Evolutionary conservation across 2,113 vertebrate species (phyloP).

Genomic region (Diphyllodes magnificus): DNA sequence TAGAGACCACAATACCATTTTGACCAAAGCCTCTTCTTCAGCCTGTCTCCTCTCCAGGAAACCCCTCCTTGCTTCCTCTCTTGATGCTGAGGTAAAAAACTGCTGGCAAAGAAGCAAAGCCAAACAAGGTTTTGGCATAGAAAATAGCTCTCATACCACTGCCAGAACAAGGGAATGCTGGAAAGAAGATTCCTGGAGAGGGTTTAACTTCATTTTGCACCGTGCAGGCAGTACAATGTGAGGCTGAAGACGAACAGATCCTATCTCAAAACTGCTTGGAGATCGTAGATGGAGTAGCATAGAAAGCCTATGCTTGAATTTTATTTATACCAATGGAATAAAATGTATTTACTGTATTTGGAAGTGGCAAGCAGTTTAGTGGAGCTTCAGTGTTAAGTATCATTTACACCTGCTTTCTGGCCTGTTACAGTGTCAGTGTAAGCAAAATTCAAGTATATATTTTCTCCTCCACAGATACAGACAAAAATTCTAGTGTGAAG

Average conservation of each 20-base stretch:
- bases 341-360: background rate
- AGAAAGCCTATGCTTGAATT: background rate
- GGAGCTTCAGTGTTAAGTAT: background rate
- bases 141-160: background rate
- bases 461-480: background rate
- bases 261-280: background rate
- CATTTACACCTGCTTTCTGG: background rate
- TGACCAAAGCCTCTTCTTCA: background rate
- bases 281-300: background rate
- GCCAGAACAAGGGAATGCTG: conserved; percentile 32
- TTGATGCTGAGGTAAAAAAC: background rate
- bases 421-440: background rate
- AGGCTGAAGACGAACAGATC: conserved; percentile 47
- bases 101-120: conserved; percentile 21
- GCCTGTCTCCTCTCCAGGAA: background rate
- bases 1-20: background rate
- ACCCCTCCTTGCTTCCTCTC: background rate
- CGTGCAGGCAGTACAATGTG: background rate
- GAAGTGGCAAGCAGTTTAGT: background rate
- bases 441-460: background rate
- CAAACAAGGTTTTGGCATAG: conserved; percentile 6
- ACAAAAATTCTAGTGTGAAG: background rate
- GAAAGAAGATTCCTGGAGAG: background rate
- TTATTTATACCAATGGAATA: background rate
- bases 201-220: background rate